Base-by-base conservation (phyloP, 2,888 invertebrate genomes). In the Mythimna ferrago region DNA sequence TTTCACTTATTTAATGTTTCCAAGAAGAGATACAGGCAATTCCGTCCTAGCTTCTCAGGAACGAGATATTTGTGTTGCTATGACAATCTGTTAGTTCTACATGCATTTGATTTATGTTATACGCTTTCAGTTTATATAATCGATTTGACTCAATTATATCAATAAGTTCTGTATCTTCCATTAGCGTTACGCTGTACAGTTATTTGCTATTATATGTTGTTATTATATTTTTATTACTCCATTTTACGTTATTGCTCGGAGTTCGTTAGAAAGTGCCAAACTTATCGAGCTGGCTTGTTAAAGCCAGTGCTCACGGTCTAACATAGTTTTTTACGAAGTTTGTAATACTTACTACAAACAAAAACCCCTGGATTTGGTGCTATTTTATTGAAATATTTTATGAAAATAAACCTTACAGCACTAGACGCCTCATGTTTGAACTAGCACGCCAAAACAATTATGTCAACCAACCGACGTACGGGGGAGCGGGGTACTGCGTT, bases 101-200 rank as follows among this genome's bases (percentile, higher is more conserved):
- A 69, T 80, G 87, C 86, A 88, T 89, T 90, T 89, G 87, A 83
- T 81, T 86, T 82, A 88, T 80, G 84, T 87, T 84, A 78, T 78
- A 81, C 80, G 83, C 84, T 87, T 80, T 84, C 81, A 75, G 70
- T 81, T 65, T 48, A 81, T 73, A 65, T 85, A 70, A 78, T 77
- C 73, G 41, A 73, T 70, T 71, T 64, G 80, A 82, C 84, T 85
- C 82, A 81, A 84, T 85, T 78, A 85, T 78, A 68, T 74, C 64
- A 61, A 63, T 92, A 92, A 91, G 90, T 92, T 90, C 68, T 91
- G 80, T 91, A 93, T 93, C 94, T 95, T 95, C 94, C 94, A 95
- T 92, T 95, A 94, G 93, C 78, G 61, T 72, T 81, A 81, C 65
- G 83, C 87, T 93, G 93, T 93, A 93, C 90, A 93, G 90, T 91